Conservation (phyloP, 1,140 invertebrate species). For the Pomacea maculata region DNA sequence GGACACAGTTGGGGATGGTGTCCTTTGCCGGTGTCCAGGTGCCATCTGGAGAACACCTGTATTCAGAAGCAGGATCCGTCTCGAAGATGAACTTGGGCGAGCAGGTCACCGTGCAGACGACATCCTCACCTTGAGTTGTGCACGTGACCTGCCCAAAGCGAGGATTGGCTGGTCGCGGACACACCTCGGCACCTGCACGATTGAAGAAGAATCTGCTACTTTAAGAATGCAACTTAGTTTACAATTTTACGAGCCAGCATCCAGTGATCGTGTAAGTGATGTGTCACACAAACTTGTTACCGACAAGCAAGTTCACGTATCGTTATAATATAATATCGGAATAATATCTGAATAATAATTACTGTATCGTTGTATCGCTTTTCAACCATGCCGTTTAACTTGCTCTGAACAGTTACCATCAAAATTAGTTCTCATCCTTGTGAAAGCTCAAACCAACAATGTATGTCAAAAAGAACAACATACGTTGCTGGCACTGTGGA, state of each 20-base stretch:
- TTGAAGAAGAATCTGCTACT: background rate
- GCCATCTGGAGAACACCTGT: conserved; percentile 75
- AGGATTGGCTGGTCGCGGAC: conserved; percentile 36
- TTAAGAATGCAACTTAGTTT: background rate
- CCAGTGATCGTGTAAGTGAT: background rate
- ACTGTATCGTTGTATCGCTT: too few relatives aligned
- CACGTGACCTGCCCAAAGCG: conserved; percentile 37
- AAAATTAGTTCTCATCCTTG: too few relatives aligned
- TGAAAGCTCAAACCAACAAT: too few relatives aligned
- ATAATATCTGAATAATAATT: too few relatives aligned
- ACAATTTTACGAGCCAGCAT: background rate
- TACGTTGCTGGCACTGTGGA: conserved; percentile 72
- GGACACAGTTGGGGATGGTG: conserved; percentile 77
- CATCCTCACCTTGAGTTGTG: conserved; percentile 24
- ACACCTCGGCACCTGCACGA: conserved; percentile 31
- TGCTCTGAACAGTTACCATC: too few relatives aligned
- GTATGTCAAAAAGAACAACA: background rate
- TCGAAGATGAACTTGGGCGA: conserved; percentile 73
- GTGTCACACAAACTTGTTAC: background rate
- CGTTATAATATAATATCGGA: too few relatives aligned
- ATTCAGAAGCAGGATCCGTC: conserved; percentile 70
- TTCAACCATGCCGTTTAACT: too few relatives aligned
- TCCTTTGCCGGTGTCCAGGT: conserved; percentile 73
- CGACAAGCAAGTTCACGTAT: too few relatives aligned
- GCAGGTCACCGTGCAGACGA: conserved; percentile 74